These are phyloP conservation scores for Torymus auratus DNA, from an alignment of 2,888 invertebrate species.

Conservation along the genomic window DNA sequence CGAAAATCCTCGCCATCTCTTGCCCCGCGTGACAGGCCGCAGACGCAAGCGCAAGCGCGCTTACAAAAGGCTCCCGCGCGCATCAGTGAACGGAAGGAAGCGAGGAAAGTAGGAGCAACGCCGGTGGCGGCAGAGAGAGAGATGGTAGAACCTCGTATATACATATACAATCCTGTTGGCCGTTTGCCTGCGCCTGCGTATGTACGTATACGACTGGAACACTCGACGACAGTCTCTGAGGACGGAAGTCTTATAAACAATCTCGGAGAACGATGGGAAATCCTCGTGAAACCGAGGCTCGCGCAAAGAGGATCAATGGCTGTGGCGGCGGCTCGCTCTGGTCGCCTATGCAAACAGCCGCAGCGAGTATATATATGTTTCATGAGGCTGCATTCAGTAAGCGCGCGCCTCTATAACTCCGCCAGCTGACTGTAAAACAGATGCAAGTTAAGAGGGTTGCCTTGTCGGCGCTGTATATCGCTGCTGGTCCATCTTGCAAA, in stretches of 20 bases:
- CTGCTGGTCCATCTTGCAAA: slow-evolving; percentile 13
- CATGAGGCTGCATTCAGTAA: neutral
- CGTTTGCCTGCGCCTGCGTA: slow-evolving; percentile 6
- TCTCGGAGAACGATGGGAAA: slow-evolving; percentile 64
- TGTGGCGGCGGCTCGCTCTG: slow-evolving; percentile 37
- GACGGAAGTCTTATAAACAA: slow-evolving; percentile 72
- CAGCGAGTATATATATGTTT: neutral
- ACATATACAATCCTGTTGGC: slow-evolving; percentile 14
- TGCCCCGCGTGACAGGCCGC: no score
- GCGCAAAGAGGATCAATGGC: slow-evolving; percentile 57
- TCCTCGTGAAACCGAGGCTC: slow-evolving; percentile 56
- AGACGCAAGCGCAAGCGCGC: neutral
- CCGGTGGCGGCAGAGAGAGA: neutral
- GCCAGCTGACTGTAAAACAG: slow-evolving; percentile 18
- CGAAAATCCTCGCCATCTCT: neutral
- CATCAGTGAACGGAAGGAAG: slow-evolving; percentile 19
- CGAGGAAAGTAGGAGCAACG: neutral
- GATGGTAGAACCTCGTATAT: slow-evolving; percentile 33
- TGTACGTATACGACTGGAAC: neutral
- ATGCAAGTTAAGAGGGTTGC: slow-evolving; percentile 23
- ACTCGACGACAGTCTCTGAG: slow-evolving; percentile 61
- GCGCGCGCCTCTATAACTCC: neutral
- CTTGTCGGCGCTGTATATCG: neutral
- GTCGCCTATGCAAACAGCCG: slow-evolving; percentile 23
- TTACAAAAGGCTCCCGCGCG: neutral